phyloP scores from a whole-genome alignment of 2,888 invertebrate genomes.

The Drosophila fulvimacula region DNA sequence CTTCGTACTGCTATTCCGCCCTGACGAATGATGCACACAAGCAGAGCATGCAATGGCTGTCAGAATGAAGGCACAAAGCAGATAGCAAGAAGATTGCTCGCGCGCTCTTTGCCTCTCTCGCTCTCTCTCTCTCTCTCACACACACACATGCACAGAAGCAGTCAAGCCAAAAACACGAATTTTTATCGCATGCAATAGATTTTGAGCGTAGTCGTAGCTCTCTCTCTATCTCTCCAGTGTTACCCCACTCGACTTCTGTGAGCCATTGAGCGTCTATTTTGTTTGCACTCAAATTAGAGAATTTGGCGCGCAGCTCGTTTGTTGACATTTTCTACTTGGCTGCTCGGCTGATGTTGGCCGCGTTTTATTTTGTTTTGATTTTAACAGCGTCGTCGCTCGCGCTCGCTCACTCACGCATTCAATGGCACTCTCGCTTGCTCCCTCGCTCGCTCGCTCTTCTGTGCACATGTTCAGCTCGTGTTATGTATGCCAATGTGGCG shows the following conservation, averaged over 20 bases:
- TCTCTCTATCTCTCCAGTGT: background rate
- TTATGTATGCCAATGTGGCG: conserved; percentile 68
- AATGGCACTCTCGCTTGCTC: background rate
- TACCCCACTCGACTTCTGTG: conserved; percentile 27
- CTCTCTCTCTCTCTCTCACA: conserved; percentile 11
- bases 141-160: conserved; percentile 19
- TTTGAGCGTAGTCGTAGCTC: conserved; percentile 27
- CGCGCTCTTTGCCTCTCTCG: background rate
- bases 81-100: conserved; percentile 17
- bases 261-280: conserved; percentile 15
- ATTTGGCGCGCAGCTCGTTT: conserved; percentile 81
- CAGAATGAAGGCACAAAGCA: conserved; percentile 62
- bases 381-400: conserved; percentile 22
- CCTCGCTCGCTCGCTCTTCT: conserved; percentile 9
- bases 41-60: conserved; percentile 60
- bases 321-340: conserved; percentile 68
- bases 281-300: conserved; percentile 31
- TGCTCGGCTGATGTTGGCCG: conserved; percentile 44
- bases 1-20: conserved; percentile 28
- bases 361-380: conserved; percentile 68
- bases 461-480: conserved; percentile 58
- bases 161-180: conserved; percentile 1
- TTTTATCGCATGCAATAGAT: conserved; percentile 62
- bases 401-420: background rate
- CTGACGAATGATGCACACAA: conserved; percentile 60